Percentiles rank a stretch among this genome's conserved stretches.
phyloP scores from a whole-genome alignment of 2,113 vertebrate genomes.

The Lycaon pictus region DNA sequence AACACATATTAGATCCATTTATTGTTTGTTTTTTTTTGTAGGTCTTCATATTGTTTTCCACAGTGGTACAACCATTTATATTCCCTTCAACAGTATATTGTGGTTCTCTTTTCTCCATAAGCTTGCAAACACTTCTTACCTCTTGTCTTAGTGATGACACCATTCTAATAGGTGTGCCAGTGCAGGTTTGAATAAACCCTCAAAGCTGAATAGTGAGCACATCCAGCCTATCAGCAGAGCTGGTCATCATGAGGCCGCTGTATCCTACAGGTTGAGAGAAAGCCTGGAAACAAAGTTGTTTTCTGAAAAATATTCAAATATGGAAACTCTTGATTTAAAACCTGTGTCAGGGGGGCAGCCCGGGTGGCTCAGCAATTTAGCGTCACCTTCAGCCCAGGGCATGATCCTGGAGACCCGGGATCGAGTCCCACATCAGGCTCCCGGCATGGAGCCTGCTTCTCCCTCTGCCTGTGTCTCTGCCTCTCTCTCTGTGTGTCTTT shows the following conservation, averaged over 20 bases:
- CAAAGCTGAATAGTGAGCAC: not conserved
- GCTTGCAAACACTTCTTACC: not conserved
- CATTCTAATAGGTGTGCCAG: not conserved
- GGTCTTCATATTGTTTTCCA: not conserved
- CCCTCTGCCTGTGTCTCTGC: too few species aligned
- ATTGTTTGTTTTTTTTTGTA: too few species aligned
- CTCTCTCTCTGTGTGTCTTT: too few species aligned
- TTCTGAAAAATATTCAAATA: not conserved
- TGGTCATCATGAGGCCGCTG: not conserved
- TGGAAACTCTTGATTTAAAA: not conserved
- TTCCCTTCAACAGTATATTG: not conserved
- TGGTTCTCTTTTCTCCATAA: not conserved
- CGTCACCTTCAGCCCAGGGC: too few species aligned
- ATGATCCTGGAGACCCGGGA: too few species aligned
- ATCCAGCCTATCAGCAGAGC: not conserved
- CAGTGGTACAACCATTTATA: not conserved
- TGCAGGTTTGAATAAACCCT: not conserved
- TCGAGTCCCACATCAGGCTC: too few species aligned
- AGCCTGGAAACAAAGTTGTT: not conserved
- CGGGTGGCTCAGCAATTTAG: too few species aligned
- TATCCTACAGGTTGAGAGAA: not conserved
- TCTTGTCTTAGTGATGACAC: not conserved
- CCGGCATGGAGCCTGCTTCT: too few species aligned
- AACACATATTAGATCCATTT: not conserved
- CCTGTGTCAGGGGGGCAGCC: not conserved